Evolutionary conservation across 2,797 vertebrate species (phyloP), one percentile per base, ranked within the genome.

Genomic region (Netta rufina): DNA sequence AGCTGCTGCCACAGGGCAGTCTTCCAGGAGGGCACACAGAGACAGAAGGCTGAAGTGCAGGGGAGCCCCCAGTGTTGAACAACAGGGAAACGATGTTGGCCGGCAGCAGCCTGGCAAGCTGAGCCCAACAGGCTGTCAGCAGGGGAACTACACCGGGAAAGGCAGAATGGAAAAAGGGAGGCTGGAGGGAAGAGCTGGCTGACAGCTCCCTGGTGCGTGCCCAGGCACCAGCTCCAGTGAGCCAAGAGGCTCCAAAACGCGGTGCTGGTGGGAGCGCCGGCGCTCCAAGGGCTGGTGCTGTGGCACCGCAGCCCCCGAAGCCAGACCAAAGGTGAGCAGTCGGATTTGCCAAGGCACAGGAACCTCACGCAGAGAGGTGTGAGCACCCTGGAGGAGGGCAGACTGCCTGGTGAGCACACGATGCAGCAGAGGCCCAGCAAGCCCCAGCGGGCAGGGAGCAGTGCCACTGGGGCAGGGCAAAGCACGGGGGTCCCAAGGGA

Each of bases 341-440:
- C 13, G 19, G 16, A 18, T 39, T 19, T 53, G 43, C 57, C 45
- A n/a, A 57, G 51, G 32, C 9, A 47, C 24, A 19, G 30, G 11
- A 27, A 69, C 36, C 14, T 11, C 27, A 30, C 0, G 1, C 5
- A 1, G 0, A 0, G 20, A 72, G 22, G 22, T 1, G 36, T 1
- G 0, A n/a, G 43, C 38, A 70, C 47, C 3, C 17, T 38, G 61
- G 45, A 20, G 47, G 13, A 30, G 73, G 28, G 38, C 56, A 58
- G 20, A 33, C 20, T 0, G n/a, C 11, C 56, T 14, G 49, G 49
- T 51, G 49, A 51, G 49, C 49, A 27, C 25, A 5, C 18, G 3
- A 57, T 0, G 32, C 57, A 21, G n/a, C 8, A 6, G 28, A 78
- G 33, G 25, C 28, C 39, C 2, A 3, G 24, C 39, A 32, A 77